Evolutionary conservation across 2,888 invertebrate species (phyloP).

Genomic region (Trichopoda pennipes): DNA sequence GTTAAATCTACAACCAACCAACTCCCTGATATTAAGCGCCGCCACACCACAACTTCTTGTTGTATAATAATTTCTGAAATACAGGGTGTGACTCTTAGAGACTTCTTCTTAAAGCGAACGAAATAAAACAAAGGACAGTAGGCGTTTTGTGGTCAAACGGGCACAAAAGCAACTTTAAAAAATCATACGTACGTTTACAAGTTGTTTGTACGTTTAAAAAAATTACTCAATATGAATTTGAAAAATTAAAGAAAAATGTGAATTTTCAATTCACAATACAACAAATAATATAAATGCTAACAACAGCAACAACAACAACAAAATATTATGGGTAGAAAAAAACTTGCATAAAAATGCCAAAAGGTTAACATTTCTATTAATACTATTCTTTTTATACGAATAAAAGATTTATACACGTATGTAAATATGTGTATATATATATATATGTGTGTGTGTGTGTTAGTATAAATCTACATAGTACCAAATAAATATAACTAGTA

Average conservation of each 20-base stretch:
- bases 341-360: slow-evolving; percentile 65
- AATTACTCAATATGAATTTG: slow-evolving; percentile 46
- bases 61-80: slow-evolving; percentile 43
- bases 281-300: slow-evolving; percentile 33
- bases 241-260: slow-evolving; percentile 45
- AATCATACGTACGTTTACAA: slow-evolving; percentile 4
- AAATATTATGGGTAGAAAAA: slow-evolving; percentile 14
- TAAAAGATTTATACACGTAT: slow-evolving; percentile 7
- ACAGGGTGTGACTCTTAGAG: slow-evolving; percentile 63
- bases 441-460: neutral
- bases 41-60: slow-evolving; percentile 56
- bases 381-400: slow-evolving; percentile 51
- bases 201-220: neutral
- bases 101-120: slow-evolving; percentile 34
- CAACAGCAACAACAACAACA: slow-evolving; percentile 13
- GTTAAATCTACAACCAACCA: slow-evolving; percentile 32
- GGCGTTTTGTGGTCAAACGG: slow-evolving; percentile 66
- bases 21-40: slow-evolving; percentile 61
- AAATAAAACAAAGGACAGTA: slow-evolving; percentile 66
- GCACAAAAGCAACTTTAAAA: neutral
- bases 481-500: slow-evolving; percentile 15
- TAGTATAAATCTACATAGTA: slow-evolving; percentile 1
- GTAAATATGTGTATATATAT: no score
- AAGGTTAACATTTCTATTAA: slow-evolving; percentile 78
- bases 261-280: slow-evolving; percentile 45